Conservation (phyloP, 2,888 invertebrate species). For the Archips crataeganus region DNA sequence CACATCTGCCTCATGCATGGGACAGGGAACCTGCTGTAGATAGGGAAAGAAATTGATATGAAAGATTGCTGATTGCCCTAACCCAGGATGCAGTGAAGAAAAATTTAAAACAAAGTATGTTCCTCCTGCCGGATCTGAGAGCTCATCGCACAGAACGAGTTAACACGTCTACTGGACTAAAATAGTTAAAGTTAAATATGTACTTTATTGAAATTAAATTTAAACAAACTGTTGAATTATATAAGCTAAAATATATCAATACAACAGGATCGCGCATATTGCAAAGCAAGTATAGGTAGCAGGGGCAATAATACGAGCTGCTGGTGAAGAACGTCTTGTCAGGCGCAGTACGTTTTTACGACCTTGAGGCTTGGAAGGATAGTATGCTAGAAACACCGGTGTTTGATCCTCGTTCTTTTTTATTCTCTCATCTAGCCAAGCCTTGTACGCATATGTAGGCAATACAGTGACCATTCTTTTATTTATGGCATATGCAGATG, state of each 20-base stretch:
- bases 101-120: no score
- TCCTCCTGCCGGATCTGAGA: no score
- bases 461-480: slow-evolving; percentile 67
- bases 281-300: not conserved
- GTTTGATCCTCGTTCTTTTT: slow-evolving; percentile 65
- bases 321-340: not conserved
- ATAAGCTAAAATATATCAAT: not conserved
- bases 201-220: slow-evolving; percentile 10
- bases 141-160: no score
- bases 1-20: no score
- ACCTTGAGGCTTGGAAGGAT: slow-evolving; percentile 58
- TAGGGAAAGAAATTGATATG: no score
- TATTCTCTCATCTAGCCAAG: slow-evolving; percentile 75
- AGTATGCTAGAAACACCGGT: slow-evolving; percentile 52
- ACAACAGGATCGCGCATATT: not conserved
- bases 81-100: no score
- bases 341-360: slow-evolving; percentile 2
- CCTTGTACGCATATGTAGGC: slow-evolving; percentile 70
- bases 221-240: not conserved
- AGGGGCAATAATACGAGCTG: not conserved
- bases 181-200: not conserved
- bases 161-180: no score
- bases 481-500: slow-evolving; percentile 66
- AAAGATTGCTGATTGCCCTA: no score
- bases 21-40: no score